Evolutionary conservation across 2,888 invertebrate species (phyloP).

Genomic region (Tromatobia lineatoria): DNA sequence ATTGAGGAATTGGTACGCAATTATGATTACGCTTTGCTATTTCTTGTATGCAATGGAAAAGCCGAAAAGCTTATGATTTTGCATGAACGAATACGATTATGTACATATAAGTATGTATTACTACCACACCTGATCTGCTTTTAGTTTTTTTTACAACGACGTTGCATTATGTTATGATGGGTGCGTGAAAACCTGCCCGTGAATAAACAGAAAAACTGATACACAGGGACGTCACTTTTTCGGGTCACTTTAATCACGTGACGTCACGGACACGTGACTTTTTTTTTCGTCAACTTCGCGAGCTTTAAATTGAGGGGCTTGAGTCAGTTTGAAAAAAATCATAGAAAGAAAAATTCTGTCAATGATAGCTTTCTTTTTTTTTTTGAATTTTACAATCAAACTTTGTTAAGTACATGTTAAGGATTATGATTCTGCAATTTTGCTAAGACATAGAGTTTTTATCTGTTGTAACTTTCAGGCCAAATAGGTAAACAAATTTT

Average conservation of each 20-base stretch:
- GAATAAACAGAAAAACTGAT: constrained; percentile 42
- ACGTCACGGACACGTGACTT: constrained; percentile 43
- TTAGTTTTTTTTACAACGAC: constrained; percentile 7
- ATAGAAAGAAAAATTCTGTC: no score
- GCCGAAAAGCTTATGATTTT: constrained; percentile 4
- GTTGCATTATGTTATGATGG: constrained; percentile 8
- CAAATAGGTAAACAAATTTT: no score
- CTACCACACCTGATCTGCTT: constrained; percentile 30
- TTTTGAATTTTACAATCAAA: background rate
- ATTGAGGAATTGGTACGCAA: no score
- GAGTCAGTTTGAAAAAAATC: no score
- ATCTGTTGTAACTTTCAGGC: no score
- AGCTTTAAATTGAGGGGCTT: background rate
- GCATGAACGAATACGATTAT: background rate
- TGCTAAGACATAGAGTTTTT: no score
- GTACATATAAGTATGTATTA: background rate
- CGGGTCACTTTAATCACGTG: constrained; percentile 29
- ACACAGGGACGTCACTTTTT: constrained; percentile 40
- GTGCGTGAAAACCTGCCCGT: background rate
- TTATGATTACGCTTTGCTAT: no score
- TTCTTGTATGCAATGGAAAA: background rate
- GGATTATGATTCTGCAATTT: no score
- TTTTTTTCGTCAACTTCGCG: constrained; percentile 12
- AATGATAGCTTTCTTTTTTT: background rate
- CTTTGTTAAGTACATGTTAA: no score